A percentile compares a stretch with the other conserved stretches of the same genome.
phyloP scores from a whole-genome alignment of 2,797 vertebrate genomes.

The Melanotaenia maccullochi region DNA sequence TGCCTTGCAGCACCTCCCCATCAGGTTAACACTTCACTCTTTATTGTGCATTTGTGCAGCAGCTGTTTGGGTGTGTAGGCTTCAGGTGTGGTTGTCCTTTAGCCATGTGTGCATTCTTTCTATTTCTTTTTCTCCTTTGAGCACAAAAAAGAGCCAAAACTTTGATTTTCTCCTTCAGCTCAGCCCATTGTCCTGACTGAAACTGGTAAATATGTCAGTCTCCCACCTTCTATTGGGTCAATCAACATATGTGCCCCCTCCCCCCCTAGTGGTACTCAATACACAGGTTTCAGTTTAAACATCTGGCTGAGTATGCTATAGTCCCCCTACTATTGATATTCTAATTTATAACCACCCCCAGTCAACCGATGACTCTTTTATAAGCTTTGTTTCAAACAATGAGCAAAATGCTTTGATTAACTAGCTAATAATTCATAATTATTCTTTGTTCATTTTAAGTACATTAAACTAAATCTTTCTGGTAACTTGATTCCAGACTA shows the following conservation, averaged over 20 bases:
- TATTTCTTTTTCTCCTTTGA: background rate
- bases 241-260: conserved; percentile 45
- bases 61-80: conserved; percentile 32
- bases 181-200: conserved; percentile 44
- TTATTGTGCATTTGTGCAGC: conserved; percentile 53
- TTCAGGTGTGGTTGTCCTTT: conserved; percentile 38
- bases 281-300: conserved; percentile 68
- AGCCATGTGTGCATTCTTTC: conserved; percentile 3
- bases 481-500: background rate
- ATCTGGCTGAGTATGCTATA: conserved; percentile 48
- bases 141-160: background rate
- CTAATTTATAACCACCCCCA: conserved; percentile 60
- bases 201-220: conserved; percentile 48
- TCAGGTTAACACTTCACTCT: conserved; percentile 41
- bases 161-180: conserved; percentile 12
- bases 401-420: conserved; percentile 41
- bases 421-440: background rate
- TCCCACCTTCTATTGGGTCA: conserved; percentile 18
- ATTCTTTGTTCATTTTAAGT: background rate
- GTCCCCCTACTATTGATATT: conserved; percentile 70
- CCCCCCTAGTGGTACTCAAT: conserved; percentile 42
- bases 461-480: background rate
- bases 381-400: conserved; percentile 38
- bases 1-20: conserved; percentile 16
- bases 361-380: conserved; percentile 58